Percentiles rank a stretch among this genome's conserved stretches.
These are phyloP conservation scores for Rhinogobius similis DNA, from an alignment of 2,113 vertebrate genomes.

Conservation along the genomic window DNA sequence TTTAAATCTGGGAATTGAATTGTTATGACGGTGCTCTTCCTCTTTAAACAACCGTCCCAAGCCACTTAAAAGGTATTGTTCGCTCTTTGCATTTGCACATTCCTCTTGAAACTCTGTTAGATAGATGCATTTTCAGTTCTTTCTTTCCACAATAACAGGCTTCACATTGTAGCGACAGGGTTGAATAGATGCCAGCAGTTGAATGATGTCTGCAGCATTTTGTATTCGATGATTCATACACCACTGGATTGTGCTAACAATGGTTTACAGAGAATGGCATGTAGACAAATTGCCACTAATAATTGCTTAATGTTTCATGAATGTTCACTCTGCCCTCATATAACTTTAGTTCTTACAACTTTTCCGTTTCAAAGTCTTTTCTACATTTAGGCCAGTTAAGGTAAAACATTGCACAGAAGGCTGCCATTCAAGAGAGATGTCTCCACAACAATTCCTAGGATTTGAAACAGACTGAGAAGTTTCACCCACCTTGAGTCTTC, in stretches of 20 bases:
- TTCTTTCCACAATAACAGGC: background rate
- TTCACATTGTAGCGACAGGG: background rate
- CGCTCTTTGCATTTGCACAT: background rate
- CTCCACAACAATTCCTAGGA: background rate
- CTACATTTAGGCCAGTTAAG: background rate
- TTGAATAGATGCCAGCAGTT: background rate
- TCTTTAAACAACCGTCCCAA: background rate
- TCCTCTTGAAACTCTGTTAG: background rate
- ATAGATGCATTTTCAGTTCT: background rate
- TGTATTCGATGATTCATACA: background rate
- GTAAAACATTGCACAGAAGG: background rate
- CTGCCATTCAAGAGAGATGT: background rate
- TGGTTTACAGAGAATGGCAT: background rate
- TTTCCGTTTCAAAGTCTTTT: background rate
- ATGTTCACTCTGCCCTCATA: background rate
- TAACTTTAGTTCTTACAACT: background rate
- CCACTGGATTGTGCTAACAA: background rate
- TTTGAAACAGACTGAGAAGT: too few species aligned
- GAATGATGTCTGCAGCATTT: constrained; percentile 3
- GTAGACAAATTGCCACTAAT: background rate
- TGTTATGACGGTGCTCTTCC: background rate
- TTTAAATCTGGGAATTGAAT: background rate
- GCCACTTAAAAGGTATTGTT: background rate
- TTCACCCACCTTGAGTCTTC: background rate
- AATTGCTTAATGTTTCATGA: constrained; percentile 7